These are phyloP conservation scores for Eurystomus gularis DNA, from an alignment of 2,113 vertebrate species.

Conservation along the genomic window DNA sequence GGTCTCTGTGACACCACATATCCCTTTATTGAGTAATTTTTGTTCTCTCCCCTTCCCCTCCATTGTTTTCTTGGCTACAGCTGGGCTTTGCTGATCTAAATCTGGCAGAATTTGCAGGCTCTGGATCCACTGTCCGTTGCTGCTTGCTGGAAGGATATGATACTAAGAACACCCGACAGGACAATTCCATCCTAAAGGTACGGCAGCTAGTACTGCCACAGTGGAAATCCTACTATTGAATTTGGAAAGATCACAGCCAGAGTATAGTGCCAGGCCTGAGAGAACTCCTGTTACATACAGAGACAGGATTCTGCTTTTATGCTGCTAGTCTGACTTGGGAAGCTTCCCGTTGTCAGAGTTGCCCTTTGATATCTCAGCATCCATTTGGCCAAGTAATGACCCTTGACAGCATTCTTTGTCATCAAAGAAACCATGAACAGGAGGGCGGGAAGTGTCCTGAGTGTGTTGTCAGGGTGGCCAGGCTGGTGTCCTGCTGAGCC, in stretches of 20 bases:
- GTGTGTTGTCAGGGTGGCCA: background rate
- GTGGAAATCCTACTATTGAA: background rate
- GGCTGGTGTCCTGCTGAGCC: background rate
- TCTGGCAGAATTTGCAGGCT: slow-evolving; percentile 96
- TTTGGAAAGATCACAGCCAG: background rate
- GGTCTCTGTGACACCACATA: background rate
- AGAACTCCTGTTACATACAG: background rate
- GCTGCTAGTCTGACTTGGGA: background rate
- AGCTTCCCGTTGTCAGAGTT: background rate
- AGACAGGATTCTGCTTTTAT: background rate
- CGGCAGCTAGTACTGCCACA: background rate
- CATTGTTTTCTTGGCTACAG: slow-evolving; percentile 69
- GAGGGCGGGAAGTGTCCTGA: background rate
- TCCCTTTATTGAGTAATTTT: background rate
- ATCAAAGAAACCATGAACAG: background rate
- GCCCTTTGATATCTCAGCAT: background rate
- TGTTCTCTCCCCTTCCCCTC: slow-evolving; percentile 11
- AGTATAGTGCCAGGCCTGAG: background rate
- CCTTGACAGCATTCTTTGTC: background rate
- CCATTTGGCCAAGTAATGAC: background rate
- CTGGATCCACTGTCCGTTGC: slow-evolving; percentile 93
- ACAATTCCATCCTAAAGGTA: slow-evolving; percentile 99
- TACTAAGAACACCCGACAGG: slow-evolving; percentile 97
- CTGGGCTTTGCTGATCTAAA: slow-evolving; percentile 97
- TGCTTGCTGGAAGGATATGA: slow-evolving; percentile 97